These are phyloP conservation scores for Karalla daura DNA, from an alignment of 2,797 vertebrate species.

Conservation along the genomic window DNA sequence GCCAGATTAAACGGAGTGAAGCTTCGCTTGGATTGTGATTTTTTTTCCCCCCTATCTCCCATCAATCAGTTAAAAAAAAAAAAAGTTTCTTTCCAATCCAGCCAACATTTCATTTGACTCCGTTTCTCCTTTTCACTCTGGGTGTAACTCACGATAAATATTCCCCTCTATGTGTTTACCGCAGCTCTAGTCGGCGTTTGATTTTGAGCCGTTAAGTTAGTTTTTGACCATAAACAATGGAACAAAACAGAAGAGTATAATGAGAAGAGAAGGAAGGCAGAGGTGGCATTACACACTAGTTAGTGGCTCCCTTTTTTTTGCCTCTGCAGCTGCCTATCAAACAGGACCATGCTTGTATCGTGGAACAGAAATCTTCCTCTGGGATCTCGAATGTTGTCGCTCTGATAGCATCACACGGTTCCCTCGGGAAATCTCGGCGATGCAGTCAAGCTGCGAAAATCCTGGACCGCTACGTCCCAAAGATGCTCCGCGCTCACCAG, in stretches of 20 bases:
- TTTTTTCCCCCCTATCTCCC: neutral
- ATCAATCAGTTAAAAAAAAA: neutral
- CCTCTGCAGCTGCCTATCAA: conserved; percentile 3
- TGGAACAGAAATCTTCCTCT: conserved; percentile 22
- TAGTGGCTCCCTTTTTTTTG: neutral
- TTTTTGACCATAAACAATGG: neutral
- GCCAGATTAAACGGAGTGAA: conserved; percentile 22
- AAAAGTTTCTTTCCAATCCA: conserved; percentile 25
- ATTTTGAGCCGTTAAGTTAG: too few relatives aligned
- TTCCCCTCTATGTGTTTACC: conserved; percentile 7
- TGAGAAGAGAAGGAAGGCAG: neutral
- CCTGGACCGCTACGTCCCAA: conserved; percentile 29
- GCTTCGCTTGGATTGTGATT: neutral
- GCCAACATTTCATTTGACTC: conserved; percentile 11
- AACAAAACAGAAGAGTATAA: neutral
- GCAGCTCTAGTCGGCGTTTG: neutral
- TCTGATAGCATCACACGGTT: conserved; percentile 42
- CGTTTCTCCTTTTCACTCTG: neutral
- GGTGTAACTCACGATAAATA: neutral
- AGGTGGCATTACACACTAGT: too few relatives aligned
- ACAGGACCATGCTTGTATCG: neutral
- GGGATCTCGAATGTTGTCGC: conserved; percentile 17
- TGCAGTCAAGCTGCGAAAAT: conserved; percentile 52
- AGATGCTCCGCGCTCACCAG: conserved; percentile 19
- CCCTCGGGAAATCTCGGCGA: conserved; percentile 35